Evolutionary conservation across 1,140 invertebrate species (phyloP).

Genomic region (Venturia canescens): DNA sequence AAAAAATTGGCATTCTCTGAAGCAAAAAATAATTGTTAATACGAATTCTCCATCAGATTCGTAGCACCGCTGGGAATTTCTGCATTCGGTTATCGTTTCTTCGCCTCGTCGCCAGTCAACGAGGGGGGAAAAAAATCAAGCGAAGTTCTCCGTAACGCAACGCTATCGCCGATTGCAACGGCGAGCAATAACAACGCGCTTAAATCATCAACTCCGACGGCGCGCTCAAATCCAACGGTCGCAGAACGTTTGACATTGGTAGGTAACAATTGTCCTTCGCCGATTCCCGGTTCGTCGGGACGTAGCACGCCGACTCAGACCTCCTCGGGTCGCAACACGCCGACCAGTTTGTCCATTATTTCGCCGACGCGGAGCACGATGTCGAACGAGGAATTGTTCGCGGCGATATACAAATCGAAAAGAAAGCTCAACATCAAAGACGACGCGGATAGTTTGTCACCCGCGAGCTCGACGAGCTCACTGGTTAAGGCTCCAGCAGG

Average conservation of each 20-base stretch:
- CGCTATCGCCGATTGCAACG: slow-evolving; percentile 69
- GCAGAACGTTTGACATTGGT: slow-evolving; percentile 63
- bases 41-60: slow-evolving; percentile 60
- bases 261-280: slow-evolving; percentile 57
- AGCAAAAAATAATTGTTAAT: background rate
- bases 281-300: slow-evolving; percentile 53
- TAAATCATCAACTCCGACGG: slow-evolving; percentile 66
- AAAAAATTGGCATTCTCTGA: background rate
- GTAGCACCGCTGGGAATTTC: slow-evolving; percentile 66
- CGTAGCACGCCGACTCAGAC: slow-evolving; percentile 45
- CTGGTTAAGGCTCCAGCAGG: slow-evolving; percentile 61
- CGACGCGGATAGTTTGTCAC: slow-evolving; percentile 77
- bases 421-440: slow-evolving; percentile 84
- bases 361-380: slow-evolving; percentile 85
- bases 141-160: slow-evolving; percentile 56
- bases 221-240: slow-evolving; percentile 60
- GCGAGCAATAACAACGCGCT: slow-evolving; percentile 61
- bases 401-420: slow-evolving; percentile 87
- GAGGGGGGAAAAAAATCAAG: slow-evolving; percentile 58
- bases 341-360: slow-evolving; percentile 72
- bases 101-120: slow-evolving; percentile 67
- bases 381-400: slow-evolving; percentile 86
- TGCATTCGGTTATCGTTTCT: slow-evolving; percentile 71
- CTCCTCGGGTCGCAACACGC: slow-evolving; percentile 63
- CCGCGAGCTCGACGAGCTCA: slow-evolving; percentile 73